Conservation (phyloP, 2,113 vertebrate genomes). For the Perognathus longimembris region DNA sequence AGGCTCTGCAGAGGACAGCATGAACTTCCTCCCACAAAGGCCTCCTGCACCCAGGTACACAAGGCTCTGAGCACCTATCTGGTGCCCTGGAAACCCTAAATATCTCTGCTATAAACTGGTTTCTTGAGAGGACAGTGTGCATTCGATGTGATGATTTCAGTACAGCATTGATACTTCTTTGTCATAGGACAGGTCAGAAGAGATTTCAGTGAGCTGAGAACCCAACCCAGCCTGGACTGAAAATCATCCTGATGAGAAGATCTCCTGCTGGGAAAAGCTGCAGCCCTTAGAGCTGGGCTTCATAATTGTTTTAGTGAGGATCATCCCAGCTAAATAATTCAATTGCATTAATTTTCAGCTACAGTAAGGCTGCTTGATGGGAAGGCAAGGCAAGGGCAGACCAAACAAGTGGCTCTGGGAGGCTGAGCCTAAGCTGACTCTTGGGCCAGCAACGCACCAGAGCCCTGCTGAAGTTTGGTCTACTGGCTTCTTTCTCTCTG, state of each 20-base stretch:
- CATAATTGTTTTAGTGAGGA: background rate
- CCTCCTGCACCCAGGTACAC: background rate
- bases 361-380: background rate
- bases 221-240: background rate
- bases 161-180: background rate
- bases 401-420: background rate
- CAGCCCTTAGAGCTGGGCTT: background rate
- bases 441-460: background rate
- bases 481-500: background rate
- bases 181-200: background rate
- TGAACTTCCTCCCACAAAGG: background rate
- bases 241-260: conserved; percentile 24
- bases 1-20: background rate
- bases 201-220: conserved; percentile 2
- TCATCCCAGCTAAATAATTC: conserved; percentile 43
- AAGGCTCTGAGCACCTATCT: background rate
- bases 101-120: conserved; percentile 22
- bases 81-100: background rate
- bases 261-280: conserved; percentile 40
- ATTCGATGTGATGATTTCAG: background rate
- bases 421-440: background rate
- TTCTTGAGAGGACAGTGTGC: background rate
- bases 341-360: conserved; percentile 52
- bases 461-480: background rate
- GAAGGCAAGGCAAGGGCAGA: background rate